Evolutionary conservation across 2,888 invertebrate genomes (phyloP).

Genomic region (Cephus nigrinus): DNA sequence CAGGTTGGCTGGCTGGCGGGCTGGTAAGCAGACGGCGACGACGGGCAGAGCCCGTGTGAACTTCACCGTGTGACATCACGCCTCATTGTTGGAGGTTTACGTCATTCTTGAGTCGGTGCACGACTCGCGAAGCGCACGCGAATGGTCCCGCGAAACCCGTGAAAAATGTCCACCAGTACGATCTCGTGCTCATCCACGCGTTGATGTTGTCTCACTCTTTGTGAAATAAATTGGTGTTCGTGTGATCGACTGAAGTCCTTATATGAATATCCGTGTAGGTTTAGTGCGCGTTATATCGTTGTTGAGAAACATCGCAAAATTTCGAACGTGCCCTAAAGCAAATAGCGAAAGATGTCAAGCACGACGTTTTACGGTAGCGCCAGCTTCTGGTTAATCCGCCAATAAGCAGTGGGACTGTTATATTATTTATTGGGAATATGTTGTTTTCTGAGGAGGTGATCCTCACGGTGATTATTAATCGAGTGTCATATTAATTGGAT

Average conservation of each 20-base stretch:
- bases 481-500: background rate
- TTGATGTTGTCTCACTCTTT: background rate
- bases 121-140: constrained; percentile 30
- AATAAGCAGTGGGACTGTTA: constrained; percentile 11
- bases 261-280: background rate
- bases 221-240: background rate
- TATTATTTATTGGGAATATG: constrained; percentile 6
- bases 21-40: constrained; percentile 7
- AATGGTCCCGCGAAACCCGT: constrained; percentile 36
- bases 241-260: background rate
- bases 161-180: constrained; percentile 32
- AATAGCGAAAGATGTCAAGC: constrained; percentile 37
- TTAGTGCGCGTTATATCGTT: background rate
- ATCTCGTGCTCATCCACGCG: background rate
- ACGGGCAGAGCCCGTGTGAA: constrained; percentile 33
- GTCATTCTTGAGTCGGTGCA: constrained; percentile 58
- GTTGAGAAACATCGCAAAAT: background rate
- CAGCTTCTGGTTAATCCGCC: constrained; percentile 43
- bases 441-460: background rate
- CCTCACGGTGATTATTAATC: background rate
- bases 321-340: background rate
- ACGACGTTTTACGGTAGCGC: constrained; percentile 45
- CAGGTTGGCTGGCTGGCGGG: constrained; percentile 9
- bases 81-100: constrained; percentile 66
- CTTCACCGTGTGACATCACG: constrained; percentile 63